These are phyloP conservation scores for Hydractinia echinata DNA, from an alignment of 30 jellyfish, hydroid and myxozoan species.

Conservation along the genomic window DNA sequence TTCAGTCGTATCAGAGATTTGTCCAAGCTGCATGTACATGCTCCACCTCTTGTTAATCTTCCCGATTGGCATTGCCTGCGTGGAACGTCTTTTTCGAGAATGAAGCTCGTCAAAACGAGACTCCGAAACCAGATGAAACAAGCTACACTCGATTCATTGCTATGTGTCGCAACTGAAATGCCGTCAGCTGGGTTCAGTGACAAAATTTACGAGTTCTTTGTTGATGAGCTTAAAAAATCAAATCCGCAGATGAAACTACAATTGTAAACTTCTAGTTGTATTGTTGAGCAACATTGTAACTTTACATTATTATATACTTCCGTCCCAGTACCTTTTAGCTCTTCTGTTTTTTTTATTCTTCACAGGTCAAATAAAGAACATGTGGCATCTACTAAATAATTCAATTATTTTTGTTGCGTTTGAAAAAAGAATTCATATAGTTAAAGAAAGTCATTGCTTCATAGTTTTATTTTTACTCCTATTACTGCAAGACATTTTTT, in stretches of 20 bases:
- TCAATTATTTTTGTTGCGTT: too few species aligned
- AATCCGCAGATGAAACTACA: neutral
- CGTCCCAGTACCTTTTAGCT: too few species aligned
- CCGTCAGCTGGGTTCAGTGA: constrained; percentile 20
- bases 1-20: neutral
- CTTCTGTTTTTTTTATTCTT: too few species aligned
- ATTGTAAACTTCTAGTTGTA: neutral
- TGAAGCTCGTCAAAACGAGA: constrained; percentile 22
- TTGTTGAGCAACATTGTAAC: too few species aligned
- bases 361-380: too few species aligned
- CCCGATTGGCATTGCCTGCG: constrained; percentile 26
- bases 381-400: too few species aligned
- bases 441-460: too few species aligned
- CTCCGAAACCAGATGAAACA: constrained; percentile 22
- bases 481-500: too few species aligned
- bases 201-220: neutral
- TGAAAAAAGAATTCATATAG: too few species aligned
- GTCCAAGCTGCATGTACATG: neutral
- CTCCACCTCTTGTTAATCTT: constrained; percentile 2
- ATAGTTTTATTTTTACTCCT: too few species aligned
- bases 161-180: constrained; percentile 22
- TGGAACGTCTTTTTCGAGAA: constrained; percentile 24
- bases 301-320: too few species aligned
- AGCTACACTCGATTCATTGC: constrained; percentile 16
- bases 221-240: neutral